phyloP scores from a whole-genome alignment of 2,113 vertebrate species.

The Ahaetulla prasina region DNA sequence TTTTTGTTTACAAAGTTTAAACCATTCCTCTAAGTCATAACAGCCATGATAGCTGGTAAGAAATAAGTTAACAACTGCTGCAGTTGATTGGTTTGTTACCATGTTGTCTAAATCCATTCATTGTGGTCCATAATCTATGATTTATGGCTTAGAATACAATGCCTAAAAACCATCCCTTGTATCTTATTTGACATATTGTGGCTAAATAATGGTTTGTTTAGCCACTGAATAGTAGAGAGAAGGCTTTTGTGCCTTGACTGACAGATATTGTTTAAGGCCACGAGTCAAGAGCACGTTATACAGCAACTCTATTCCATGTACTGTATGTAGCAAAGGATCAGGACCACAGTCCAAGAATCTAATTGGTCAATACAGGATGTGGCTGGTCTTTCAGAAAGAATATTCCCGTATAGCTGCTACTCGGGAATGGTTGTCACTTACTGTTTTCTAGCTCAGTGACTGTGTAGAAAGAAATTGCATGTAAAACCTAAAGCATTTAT shows the following conservation, averaged over 20 bases:
- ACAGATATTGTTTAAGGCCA: neutral
- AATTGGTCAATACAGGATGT: neutral
- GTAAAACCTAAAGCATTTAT: neutral
- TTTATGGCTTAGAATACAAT: neutral
- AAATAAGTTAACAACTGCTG: neutral
- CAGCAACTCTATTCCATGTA: neutral
- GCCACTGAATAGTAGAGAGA: neutral
- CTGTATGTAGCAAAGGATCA: neutral
- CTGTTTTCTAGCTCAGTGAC: neutral
- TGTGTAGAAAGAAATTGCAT: neutral
- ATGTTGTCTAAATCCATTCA: neutral
- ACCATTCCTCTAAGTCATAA: conserved; percentile 13
- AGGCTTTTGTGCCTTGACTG: neutral
- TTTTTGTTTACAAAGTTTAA: conserved; percentile 45
- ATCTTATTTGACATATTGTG: neutral
- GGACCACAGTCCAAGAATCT: neutral
- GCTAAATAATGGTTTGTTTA: neutral
- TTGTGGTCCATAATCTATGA: neutral
- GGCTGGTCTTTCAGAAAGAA: neutral
- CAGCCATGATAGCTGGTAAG: conserved; percentile 10
- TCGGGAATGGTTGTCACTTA: neutral
- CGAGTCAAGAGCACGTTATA: neutral
- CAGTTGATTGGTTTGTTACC: neutral
- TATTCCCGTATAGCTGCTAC: no score
- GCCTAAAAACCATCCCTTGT: neutral